Conservation (phyloP, 2,888 invertebrate species). For the Caenorhabditis zanzibari region DNA sequence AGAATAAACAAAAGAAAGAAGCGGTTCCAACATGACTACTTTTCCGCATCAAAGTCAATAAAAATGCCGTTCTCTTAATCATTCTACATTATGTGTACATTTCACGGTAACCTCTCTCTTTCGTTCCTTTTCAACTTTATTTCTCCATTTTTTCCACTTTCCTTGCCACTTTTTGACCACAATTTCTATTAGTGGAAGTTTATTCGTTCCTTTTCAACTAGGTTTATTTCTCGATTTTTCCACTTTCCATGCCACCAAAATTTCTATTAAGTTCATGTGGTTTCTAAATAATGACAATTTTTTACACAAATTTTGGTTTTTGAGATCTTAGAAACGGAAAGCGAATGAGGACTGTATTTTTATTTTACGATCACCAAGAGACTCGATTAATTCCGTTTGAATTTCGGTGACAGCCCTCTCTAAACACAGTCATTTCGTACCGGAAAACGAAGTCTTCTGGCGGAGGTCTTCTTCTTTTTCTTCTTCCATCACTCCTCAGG, state of each 20-base stretch:
- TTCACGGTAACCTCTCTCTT: constrained; percentile 34
- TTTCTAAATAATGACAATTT: neutral
- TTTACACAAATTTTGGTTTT: constrained; percentile 36
- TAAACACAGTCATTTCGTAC: constrained; percentile 20
- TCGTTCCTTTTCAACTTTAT: constrained; percentile 10
- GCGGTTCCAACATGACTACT: constrained; percentile 34
- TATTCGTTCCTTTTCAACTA: too few species aligned
- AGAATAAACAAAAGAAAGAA: constrained; percentile 32
- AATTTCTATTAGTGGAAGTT: constrained; percentile 2
- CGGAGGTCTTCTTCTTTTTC: constrained; percentile 1
- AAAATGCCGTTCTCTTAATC: constrained; percentile 54
- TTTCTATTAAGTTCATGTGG: too few species aligned
- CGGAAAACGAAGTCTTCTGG: too few species aligned
- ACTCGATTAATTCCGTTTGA: constrained; percentile 46
- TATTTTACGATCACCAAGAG: constrained; percentile 39
- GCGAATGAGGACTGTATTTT: constrained; percentile 23
- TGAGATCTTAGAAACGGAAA: constrained; percentile 34
- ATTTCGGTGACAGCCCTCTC: constrained; percentile 42
- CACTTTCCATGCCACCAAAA: too few species aligned
- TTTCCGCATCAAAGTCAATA: constrained; percentile 56
- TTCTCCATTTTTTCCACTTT: neutral
- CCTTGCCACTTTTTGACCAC: neutral
- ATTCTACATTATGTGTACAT: constrained; percentile 62
- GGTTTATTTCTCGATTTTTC: too few species aligned
- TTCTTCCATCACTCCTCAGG: constrained; percentile 7